Percentiles rank a stretch among this genome's conserved stretches.
Evolutionary conservation across 2,113 vertebrate genomes (phyloP).

Genomic region (Nicator chloris): DNA sequence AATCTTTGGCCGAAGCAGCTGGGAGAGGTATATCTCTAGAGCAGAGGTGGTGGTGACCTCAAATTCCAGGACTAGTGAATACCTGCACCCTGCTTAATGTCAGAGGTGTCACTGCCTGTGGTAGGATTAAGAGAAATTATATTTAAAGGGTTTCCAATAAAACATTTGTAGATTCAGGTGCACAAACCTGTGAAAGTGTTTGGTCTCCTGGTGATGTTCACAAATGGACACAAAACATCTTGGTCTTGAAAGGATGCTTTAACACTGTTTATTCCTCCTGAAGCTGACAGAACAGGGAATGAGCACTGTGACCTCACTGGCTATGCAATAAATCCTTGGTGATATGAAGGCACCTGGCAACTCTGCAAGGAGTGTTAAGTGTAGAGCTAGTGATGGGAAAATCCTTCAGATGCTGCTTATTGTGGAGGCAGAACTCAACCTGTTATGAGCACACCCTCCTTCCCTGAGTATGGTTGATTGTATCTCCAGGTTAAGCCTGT

Average conservation of each 20-base stretch:
- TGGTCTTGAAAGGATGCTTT: not conserved
- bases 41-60: not conserved
- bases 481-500: conserved; percentile 7
- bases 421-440: not conserved
- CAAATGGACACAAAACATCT: not conserved
- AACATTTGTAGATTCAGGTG: not conserved
- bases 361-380: not conserved
- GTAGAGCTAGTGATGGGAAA: not conserved
- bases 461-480: not conserved
- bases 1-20: not conserved
- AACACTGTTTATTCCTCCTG: not conserved
- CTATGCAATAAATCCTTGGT: not conserved
- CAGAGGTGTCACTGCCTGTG: not conserved
- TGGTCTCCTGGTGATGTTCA: not conserved
- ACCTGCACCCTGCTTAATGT: not conserved
- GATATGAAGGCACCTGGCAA: not conserved
- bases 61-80: not conserved
- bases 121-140: not conserved
- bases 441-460: not conserved
- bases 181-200: not conserved
- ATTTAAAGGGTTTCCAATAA: not conserved
- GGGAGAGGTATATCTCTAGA: not conserved
- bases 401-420: not conserved
- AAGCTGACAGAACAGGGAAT: not conserved
- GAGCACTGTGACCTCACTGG: not conserved